Conservation (phyloP, 2,113 vertebrate genomes). For the Periophthalmus modestus region DNA sequence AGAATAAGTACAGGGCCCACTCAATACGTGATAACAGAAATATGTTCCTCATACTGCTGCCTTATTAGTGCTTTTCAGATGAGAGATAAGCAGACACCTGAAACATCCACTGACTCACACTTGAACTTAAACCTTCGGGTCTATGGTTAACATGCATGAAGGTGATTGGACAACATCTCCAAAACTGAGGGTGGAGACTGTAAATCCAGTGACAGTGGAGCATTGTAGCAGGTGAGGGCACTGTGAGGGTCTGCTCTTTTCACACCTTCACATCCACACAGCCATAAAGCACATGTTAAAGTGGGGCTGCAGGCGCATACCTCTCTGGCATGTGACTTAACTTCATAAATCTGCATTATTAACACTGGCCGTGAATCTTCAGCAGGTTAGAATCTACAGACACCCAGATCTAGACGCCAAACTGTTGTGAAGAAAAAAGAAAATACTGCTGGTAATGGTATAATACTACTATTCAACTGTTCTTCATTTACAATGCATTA, state of each 20-base stretch:
- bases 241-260: neutral
- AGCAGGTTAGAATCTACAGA: neutral
- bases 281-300: neutral
- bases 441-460: too few relatives aligned
- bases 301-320: neutral
- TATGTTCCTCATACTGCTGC: too few relatives aligned
- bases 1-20: too few relatives aligned
- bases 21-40: too few relatives aligned
- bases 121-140: neutral
- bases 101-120: neutral
- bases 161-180: neutral
- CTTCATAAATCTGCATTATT: neutral
- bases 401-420: too few relatives aligned
- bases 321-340: neutral
- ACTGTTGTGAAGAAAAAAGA: neutral
- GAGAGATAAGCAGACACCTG: too few relatives aligned
- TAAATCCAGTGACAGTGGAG: neutral
- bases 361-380: neutral
- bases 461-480: too few relatives aligned
- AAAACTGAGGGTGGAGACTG: neutral
- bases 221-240: neutral
- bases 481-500: too few relatives aligned
- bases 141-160: neutral
- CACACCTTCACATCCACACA: neutral
- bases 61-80: too few relatives aligned